Conservation (phyloP, 2,888 invertebrate genomes). For the Cecidostiba fungosa region DNA sequence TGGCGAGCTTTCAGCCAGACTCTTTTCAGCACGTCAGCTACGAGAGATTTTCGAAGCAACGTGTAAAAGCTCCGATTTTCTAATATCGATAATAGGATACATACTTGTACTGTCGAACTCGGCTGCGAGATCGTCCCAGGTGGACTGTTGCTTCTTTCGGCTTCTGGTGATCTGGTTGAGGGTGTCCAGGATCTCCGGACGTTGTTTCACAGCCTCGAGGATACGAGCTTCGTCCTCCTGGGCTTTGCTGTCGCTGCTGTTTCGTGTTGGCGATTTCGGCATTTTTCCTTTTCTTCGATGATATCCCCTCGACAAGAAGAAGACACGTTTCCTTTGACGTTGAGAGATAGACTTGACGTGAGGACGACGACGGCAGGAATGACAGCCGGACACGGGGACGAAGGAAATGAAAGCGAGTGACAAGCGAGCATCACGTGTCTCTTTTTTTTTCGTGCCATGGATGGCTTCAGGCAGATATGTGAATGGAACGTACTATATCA, state of each 20-base stretch:
- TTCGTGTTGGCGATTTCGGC: constrained; percentile 53
- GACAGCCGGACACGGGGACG: background rate
- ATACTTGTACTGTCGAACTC: constrained; percentile 68
- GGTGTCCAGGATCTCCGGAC: constrained; percentile 65
- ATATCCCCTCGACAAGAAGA: background rate
- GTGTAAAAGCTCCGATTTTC: too few species aligned
- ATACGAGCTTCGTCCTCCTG: constrained; percentile 25
- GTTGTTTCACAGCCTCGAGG: constrained; percentile 64
- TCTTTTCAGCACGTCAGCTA: constrained; percentile 38
- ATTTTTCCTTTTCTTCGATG: constrained; percentile 38
- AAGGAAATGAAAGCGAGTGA: constrained; percentile 50
- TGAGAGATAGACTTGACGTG: background rate
- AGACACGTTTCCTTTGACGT: background rate
- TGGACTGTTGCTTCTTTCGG: constrained; percentile 48
- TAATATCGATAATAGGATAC: background rate
- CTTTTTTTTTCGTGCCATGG: background rate
- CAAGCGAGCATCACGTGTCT: constrained; percentile 50
- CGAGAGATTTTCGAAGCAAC: background rate
- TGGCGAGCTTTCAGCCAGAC: constrained; percentile 1
- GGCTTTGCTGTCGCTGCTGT: constrained; percentile 56
- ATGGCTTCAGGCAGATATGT: background rate
- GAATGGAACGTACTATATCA: background rate
- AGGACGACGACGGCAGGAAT: background rate
- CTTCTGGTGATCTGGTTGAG: constrained; percentile 23
- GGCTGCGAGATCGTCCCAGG: constrained; percentile 66